phyloP scores from a whole-genome alignment of 2,113 vertebrate genomes.

The Psilopsiagon aurifrons region DNA sequence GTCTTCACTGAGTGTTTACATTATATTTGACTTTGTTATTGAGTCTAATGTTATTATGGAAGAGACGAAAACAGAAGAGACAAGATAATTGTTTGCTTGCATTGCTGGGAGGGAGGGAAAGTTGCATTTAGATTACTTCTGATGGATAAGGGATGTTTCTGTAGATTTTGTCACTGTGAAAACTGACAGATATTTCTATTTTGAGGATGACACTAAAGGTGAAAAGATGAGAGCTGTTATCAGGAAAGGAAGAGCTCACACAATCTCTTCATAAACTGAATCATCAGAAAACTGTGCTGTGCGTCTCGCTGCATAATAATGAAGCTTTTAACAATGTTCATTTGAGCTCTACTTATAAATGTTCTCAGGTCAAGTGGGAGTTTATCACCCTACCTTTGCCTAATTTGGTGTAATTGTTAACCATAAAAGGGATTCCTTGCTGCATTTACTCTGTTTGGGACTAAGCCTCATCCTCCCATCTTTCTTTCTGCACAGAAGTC shows the following conservation, averaged over 20 bases:
- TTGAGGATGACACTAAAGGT: not conserved
- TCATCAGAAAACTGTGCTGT: not conserved
- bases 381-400: not conserved
- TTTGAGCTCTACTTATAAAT: not conserved
- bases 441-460: not conserved
- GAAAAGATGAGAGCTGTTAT: not conserved
- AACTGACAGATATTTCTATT: slow-evolving; percentile 18
- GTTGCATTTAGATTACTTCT: not conserved
- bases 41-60: not conserved
- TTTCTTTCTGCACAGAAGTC: not conserved
- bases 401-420: not conserved
- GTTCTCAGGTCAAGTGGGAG: not conserved
- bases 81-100: not conserved
- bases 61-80: not conserved
- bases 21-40: not conserved
- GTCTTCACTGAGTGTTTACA: not conserved
- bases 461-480: not conserved
- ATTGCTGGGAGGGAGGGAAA: not conserved
- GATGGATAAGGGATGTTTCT: not conserved
- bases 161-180: not conserved
- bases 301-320: not conserved
- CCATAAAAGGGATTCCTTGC: not conserved
- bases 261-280: not conserved
- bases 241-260: not conserved
- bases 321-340: not conserved